Base-by-base conservation (phyloP, 2,888 invertebrate genomes). In the Rhimphoctona megacephalus region DNA sequence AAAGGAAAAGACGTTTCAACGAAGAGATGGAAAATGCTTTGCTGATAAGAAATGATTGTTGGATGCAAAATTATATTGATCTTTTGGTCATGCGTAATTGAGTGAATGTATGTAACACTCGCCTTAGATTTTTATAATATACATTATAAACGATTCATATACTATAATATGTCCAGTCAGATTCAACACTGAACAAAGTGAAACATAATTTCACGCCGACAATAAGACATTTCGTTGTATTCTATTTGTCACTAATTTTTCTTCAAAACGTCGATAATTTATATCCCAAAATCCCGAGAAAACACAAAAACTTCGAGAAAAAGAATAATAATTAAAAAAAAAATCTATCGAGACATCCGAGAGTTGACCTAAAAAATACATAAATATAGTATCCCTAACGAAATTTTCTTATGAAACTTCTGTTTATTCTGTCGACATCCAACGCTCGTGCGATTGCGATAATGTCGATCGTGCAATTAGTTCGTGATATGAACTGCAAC, bases 351-450 rank as follows among this genome's bases (percentile, higher is more conserved):
- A 78, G 54, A 78, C 39, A 52, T 19, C 25, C 39, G 52, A 78
- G 52, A 78, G 66, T 22, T 78, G 73, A 82, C 57, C 49, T 67
- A 61, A 83, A 86, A 80, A 57, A 46, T 33, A 33, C 17, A 54
- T 69, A 11, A 36, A 57, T 22, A 80, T 81, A 61, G 30, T 33
- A 30, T 70, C 43, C 43, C 14, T 43, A 43, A 43, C 36, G 49
- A 46, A 79, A 81, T 69, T 52, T 69, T 86, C 86, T 86, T 78
- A 81, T 54, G 83, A 78, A 86, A 86, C 49, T 54, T 84, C 74
- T 79, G 79, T 79, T 84, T 70, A 61, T 79, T 87, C 84, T 87
- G 81, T 87, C 84, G 82, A 81, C 79, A 84, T 81, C 79, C 80
- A 66, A 72, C 17, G 25, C 25, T 76, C 49, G n/a, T 64, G 30